A percentile compares a stretch with the other conserved stretches of the same genome.
Conservation (phyloP, 2,797 vertebrate genomes). For the Molossus alvarezi region DNA sequence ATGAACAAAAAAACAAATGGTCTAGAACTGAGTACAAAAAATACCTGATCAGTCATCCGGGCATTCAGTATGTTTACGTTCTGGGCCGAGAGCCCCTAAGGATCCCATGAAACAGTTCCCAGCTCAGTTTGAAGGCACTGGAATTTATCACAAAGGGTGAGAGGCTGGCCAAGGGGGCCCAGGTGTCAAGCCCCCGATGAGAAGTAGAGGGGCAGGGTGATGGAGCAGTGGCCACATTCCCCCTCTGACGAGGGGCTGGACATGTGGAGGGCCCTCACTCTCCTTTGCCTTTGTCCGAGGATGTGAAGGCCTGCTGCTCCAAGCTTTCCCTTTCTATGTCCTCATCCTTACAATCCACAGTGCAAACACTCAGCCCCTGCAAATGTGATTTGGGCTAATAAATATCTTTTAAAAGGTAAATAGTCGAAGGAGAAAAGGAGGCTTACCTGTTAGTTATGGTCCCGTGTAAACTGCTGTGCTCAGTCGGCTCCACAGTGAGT, state of each 20-base stretch:
- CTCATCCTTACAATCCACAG: background rate
- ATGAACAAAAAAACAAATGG: conserved; percentile 75
- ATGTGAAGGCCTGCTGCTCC: background rate
- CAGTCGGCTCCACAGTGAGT: background rate
- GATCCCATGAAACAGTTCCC: conserved; percentile 56
- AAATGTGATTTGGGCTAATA: background rate
- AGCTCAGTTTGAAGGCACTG: background rate
- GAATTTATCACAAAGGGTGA: conserved; percentile 55
- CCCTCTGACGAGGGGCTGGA: background rate
- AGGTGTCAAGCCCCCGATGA: background rate
- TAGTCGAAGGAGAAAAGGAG: background rate
- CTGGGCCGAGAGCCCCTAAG: background rate
- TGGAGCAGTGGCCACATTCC: background rate
- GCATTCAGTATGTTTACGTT: conserved; percentile 51
- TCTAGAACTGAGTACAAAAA: conserved; percentile 68
- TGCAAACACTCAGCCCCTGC: background rate
- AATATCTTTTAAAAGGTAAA: conserved; percentile 28
- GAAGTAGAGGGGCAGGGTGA: background rate
- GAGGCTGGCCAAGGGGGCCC: background rate
- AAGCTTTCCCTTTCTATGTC: background rate
- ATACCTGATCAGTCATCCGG: conserved; percentile 31
- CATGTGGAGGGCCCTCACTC: background rate
- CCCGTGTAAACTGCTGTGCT: background rate
- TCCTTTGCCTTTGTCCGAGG: background rate
- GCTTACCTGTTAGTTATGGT: background rate